These are phyloP conservation scores for Clarias macrocephalus DNA, from an alignment of 2,113 vertebrate genomes.

Conservation along the genomic window DNA sequence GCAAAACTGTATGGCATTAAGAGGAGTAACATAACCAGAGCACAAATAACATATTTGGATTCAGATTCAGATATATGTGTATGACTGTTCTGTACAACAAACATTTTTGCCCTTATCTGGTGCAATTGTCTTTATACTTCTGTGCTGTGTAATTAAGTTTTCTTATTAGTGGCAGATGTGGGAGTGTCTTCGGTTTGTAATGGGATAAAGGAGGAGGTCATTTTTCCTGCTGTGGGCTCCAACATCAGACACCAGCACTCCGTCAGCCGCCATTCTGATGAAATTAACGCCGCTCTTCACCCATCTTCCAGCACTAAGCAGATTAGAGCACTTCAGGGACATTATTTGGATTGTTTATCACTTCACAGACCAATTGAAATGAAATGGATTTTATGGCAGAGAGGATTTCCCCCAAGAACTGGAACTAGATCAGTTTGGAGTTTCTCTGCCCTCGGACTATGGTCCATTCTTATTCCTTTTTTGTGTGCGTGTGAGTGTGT, in stretches of 20 bases:
- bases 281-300: constrained; percentile 68
- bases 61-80: background rate
- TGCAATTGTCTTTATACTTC: constrained; percentile 52
- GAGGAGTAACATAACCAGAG: background rate
- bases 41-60: background rate
- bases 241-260: constrained; percentile 63
- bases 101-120: constrained; percentile 15
- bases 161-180: constrained; percentile 63
- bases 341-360: constrained; percentile 73
- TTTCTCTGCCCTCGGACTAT: constrained; percentile 33
- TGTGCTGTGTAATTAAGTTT: constrained; percentile 68
- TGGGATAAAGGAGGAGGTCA: constrained; percentile 60
- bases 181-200: constrained; percentile 67
- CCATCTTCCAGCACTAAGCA: constrained; percentile 61
- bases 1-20: background rate
- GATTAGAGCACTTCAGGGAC: constrained; percentile 70
- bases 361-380: constrained; percentile 68
- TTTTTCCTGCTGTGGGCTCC: constrained; percentile 57
- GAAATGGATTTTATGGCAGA: constrained; percentile 65
- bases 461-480: constrained; percentile 17
- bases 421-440: constrained; percentile 47
- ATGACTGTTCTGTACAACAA: constrained; percentile 11
- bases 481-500: background rate
- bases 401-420: constrained; percentile 57
- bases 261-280: constrained; percentile 66